Conservation (phyloP, 2,797 vertebrate genomes). For the Danio tinwini region DNA sequence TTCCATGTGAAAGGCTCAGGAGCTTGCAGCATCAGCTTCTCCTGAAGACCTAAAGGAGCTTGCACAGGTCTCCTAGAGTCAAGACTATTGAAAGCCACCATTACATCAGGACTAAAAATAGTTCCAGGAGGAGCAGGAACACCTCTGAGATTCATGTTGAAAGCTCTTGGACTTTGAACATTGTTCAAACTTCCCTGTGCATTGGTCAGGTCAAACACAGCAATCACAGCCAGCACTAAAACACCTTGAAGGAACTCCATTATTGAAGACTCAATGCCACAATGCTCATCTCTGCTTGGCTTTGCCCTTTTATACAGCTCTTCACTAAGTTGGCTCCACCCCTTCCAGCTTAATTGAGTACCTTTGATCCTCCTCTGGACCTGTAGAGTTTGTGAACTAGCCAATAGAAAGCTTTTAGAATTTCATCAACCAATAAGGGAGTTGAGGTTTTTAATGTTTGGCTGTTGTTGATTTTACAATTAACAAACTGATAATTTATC, state of each 20-base stretch:
- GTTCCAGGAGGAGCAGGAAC: no score
- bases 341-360: constrained; percentile 3
- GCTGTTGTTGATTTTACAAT: not conserved
- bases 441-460: not conserved
- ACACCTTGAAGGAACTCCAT: not conserved
- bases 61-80: no score
- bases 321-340: not conserved
- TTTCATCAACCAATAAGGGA: not conserved
- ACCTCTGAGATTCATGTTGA: no score
- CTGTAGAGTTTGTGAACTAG: not conserved
- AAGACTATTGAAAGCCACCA: no score
- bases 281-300: not conserved
- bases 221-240: not conserved
- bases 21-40: no score
- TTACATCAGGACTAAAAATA: no score
- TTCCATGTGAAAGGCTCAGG: no score
- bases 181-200: no score
- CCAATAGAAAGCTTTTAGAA: not conserved
- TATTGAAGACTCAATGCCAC: not conserved
- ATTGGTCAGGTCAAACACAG: not conserved
- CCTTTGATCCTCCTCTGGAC: not conserved
- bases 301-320: not conserved
- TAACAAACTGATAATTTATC: not conserved
- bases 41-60: no score
- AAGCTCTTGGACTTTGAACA: no score